Evolutionary conservation across 2,797 vertebrate genomes (phyloP).

Genomic region (Aratinga solstitialis): DNA sequence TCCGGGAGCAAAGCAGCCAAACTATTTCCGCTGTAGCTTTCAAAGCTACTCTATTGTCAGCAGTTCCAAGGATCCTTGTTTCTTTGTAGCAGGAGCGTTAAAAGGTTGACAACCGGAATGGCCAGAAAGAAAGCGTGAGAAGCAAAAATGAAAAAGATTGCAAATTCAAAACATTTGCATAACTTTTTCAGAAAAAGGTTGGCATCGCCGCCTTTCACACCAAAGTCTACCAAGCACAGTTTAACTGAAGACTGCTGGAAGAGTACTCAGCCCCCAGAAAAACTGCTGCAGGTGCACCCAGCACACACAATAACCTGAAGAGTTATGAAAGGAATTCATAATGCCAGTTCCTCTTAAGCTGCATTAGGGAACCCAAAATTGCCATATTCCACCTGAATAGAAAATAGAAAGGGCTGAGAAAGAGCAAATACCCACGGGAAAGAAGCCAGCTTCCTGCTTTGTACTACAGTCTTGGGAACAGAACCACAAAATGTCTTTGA

Average conservation of each 20-base stretch:
- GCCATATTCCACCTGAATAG: not conserved
- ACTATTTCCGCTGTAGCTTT: not conserved
- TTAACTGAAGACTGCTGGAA: not conserved
- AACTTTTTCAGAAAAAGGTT: not conserved
- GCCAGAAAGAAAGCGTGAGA: not conserved
- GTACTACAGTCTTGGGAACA: not conserved
- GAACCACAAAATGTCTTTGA: not conserved
- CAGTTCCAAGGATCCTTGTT: not conserved
- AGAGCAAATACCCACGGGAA: not conserved
- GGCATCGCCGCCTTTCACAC: not conserved
- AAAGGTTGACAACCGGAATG: not conserved
- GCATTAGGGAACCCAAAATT: not conserved
- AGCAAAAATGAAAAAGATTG: not conserved
- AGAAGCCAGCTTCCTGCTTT: conserved; percentile 1
- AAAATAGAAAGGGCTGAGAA: not conserved
- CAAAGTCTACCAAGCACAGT: not conserved
- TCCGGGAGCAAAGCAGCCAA: not conserved
- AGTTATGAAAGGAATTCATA: conserved; percentile 27
- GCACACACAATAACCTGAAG: not conserved
- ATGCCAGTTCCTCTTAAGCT: conserved; percentile 21
- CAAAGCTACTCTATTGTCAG: not conserved
- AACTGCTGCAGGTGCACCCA: not conserved
- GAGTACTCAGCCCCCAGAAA: not conserved
- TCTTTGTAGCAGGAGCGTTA: not conserved
- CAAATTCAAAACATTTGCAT: not conserved